Percentiles rank a stretch among this genome's conserved stretches.
Conservation (phyloP, 2,888 invertebrate species). For the Eristalis arbustorum region DNA sequence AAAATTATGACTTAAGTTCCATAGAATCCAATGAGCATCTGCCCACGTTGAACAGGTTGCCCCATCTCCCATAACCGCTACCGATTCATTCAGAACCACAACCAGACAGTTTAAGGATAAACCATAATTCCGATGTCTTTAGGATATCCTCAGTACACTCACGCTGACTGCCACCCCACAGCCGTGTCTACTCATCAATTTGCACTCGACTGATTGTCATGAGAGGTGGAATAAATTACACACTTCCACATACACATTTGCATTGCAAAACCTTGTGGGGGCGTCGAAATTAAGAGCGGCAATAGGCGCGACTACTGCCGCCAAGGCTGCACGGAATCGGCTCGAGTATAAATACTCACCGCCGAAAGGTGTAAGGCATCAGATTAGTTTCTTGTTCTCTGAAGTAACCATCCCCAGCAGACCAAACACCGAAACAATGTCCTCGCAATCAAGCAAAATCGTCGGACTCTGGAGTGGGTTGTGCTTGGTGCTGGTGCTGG, state of each 20-base stretch:
- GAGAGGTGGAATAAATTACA: neutral
- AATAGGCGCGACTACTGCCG: neutral
- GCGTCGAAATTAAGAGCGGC: neutral
- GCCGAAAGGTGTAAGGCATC: neutral
- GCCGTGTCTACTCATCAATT: neutral
- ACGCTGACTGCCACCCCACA: neutral
- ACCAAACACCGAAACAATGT: too few species aligned
- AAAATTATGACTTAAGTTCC: too few species aligned
- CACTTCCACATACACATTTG: neutral
- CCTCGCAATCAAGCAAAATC: neutral
- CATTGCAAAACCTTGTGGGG: neutral
- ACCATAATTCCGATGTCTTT: too few species aligned
- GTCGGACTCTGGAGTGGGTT: neutral
- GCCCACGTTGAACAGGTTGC: too few species aligned
- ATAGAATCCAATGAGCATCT: too few species aligned
- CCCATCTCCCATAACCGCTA: too few species aligned
- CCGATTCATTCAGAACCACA: too few species aligned
- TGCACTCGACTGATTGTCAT: neutral
- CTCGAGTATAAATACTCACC: neutral
- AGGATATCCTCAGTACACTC: too few species aligned
- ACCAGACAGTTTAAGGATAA: too few species aligned
- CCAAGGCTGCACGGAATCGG: neutral
- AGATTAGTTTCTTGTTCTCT: neutral
- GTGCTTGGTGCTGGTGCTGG: neutral
- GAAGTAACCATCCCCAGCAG: neutral